phyloP scores from a whole-genome alignment of 2,113 vertebrate genomes.

The Meles meles region DNA sequence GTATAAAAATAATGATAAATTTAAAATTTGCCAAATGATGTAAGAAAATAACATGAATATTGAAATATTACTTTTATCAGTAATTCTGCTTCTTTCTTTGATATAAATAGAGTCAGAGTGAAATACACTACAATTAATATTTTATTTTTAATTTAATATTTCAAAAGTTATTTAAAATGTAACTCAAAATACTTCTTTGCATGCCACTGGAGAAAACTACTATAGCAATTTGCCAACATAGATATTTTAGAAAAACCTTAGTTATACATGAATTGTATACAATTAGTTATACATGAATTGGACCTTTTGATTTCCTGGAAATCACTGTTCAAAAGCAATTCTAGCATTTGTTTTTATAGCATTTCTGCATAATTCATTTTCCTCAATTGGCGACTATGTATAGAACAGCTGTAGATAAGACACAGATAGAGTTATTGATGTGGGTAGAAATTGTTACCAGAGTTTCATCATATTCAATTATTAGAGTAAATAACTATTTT shows the following conservation, averaged over 20 bases:
- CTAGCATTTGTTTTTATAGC: not conserved
- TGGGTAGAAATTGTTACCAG: not conserved
- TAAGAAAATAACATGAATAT: conserved; percentile 52
- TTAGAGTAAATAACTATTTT: conserved; percentile 1
- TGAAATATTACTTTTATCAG: not conserved
- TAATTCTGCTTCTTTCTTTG: not conserved
- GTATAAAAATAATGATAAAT: conserved; percentile 56
- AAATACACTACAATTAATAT: not conserved
- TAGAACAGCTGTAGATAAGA: not conserved
- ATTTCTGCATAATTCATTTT: not conserved
- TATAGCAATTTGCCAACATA: not conserved
- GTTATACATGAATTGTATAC: not conserved
- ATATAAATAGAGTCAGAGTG: not conserved
- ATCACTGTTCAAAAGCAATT: not conserved
- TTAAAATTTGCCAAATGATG: conserved; percentile 47
- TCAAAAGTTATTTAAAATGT: not conserved
- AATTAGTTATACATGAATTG: not conserved
- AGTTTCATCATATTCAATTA: not conserved
- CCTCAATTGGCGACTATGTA: not conserved
- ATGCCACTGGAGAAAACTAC: not conserved
- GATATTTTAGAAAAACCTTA: not conserved
- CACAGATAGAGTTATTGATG: not conserved
- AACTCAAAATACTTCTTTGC: not conserved
- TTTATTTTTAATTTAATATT: not conserved
- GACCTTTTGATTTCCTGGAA: not conserved